A percentile compares a stretch with the other conserved stretches of the same genome.
Conservation (phyloP, 1,140 invertebrate species). For the Drosophila nigromelanica region DNA sequence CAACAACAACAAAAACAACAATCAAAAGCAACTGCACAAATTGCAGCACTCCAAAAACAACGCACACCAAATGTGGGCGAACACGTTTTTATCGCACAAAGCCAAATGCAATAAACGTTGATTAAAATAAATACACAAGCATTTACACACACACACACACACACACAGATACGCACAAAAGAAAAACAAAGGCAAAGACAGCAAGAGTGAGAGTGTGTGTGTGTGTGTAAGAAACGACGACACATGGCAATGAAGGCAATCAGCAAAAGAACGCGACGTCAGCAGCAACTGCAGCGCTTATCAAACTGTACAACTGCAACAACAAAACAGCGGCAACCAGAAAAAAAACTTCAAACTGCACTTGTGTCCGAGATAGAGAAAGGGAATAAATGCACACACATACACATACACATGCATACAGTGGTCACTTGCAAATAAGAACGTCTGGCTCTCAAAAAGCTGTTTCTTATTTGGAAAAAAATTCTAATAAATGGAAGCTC, state of each 20-base stretch:
- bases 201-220: conserved; percentile 4
- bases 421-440: conserved; percentile 6
- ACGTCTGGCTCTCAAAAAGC: too few relatives aligned
- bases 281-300: conserved; percentile 33
- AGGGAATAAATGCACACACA: conserved; percentile 1
- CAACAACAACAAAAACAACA: conserved; percentile 13
- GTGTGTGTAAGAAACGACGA: conserved; percentile 17
- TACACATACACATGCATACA: conserved; percentile 9
- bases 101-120: conserved; percentile 80
- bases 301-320: conserved; percentile 29
- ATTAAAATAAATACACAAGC: conserved; percentile 72
- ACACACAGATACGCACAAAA: conserved; percentile 32
- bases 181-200: conserved; percentile 40
- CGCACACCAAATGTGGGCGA: conserved; percentile 70
- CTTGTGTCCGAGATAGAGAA: conserved; percentile 25
- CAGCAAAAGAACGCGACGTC: conserved; percentile 37
- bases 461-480: neutral
- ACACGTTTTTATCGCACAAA: conserved; percentile 78
- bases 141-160: conserved; percentile 28
- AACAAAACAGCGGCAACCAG: conserved; percentile 11
- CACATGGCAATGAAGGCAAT: conserved; percentile 45
- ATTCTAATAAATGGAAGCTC: too few relatives aligned
- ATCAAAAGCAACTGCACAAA: conserved; percentile 46
- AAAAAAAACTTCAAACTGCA: conserved; percentile 46
- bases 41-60: conserved; percentile 60